Evolutionary conservation across 2,113 vertebrate genomes (phyloP).

Genomic region (Callocephalon fimbriatum): DNA sequence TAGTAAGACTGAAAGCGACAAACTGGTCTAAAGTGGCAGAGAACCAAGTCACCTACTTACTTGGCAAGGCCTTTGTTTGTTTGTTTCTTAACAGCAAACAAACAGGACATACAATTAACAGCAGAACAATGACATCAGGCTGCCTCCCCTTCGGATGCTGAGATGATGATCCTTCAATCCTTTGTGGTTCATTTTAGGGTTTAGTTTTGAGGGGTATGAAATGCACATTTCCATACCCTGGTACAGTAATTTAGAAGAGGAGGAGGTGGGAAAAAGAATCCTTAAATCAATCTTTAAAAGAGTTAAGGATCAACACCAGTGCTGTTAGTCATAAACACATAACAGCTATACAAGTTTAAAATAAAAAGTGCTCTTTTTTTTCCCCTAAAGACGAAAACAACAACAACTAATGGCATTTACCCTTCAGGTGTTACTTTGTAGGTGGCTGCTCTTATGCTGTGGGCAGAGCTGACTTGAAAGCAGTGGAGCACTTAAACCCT

Average conservation of each 20-base stretch:
- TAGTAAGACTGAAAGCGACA: not conserved
- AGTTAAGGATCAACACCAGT: slow-evolving; percentile 23
- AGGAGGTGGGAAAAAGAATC: not conserved
- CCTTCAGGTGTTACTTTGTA: not conserved
- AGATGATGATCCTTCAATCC: slow-evolving; percentile 29
- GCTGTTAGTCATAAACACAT: not conserved
- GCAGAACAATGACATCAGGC: not conserved
- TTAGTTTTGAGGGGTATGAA: slow-evolving; percentile 31
- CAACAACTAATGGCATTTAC: not conserved
- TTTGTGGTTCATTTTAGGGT: slow-evolving; percentile 44
- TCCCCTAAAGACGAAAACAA: not conserved
- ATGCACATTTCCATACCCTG: slow-evolving; percentile 46
- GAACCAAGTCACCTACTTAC: slow-evolving; percentile 49
- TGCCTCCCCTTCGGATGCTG: slow-evolving; percentile 4
- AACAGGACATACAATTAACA: slow-evolving; percentile 46
- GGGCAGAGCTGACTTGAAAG: not conserved
- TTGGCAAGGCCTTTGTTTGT: slow-evolving; percentile 5
- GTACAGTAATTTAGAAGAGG: slow-evolving; percentile 19
- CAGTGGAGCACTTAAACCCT: not conserved
- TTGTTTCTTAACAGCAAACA: slow-evolving; percentile 26
- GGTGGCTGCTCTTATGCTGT: not conserved
- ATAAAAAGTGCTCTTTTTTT: not conserved
- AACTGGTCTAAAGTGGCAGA: slow-evolving; percentile 13
- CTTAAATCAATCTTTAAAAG: slow-evolving; percentile 34
- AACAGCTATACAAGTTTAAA: not conserved